Percentiles rank a stretch among this genome's conserved stretches.
phyloP scores from a whole-genome alignment of 2,797 vertebrate genomes.

The Poecilia picta region DNA sequence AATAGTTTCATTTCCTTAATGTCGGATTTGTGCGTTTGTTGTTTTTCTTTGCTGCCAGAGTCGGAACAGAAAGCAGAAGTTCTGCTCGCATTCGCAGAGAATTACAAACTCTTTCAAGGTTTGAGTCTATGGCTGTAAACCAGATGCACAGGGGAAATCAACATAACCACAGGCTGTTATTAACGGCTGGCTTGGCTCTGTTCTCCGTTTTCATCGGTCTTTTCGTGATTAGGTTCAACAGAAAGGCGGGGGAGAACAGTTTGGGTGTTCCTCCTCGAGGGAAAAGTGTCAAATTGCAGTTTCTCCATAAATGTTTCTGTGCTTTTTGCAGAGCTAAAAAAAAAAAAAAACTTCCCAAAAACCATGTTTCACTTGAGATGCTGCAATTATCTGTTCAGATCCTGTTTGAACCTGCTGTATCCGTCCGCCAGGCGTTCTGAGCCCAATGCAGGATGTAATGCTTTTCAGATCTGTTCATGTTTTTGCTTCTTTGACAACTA shows the following conservation, averaged over 20 bases:
- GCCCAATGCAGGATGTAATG: neutral
- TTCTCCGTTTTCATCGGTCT: constrained; percentile 13
- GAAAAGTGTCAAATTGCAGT: neutral
- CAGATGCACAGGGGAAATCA: constrained; percentile 32
- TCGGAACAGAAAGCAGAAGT: constrained; percentile 15
- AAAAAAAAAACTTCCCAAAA: neutral
- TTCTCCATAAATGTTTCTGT: neutral
- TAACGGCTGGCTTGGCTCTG: constrained; percentile 22
- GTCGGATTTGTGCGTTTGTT: constrained; percentile 14
- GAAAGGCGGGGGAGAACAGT: neutral
- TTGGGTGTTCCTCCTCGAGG: constrained; percentile 21
- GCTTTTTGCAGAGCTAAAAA: constrained; percentile 1
- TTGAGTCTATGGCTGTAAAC: constrained; percentile 26
- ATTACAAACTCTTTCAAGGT: constrained; percentile 24
- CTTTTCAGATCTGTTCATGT: neutral
- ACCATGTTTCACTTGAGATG: neutral
- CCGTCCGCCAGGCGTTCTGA: neutral
- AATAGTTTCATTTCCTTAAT: constrained; percentile 4
- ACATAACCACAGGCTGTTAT: constrained; percentile 21
- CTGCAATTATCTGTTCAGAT: neutral
- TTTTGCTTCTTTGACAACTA: neutral
- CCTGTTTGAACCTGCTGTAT: neutral
- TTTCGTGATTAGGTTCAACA: constrained; percentile 4
- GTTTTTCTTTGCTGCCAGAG: constrained; percentile 1
- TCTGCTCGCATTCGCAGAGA: constrained; percentile 14